A percentile compares a stretch with the other conserved stretches of the same genome.
Evolutionary conservation across 2,797 vertebrate genomes (phyloP).

Genomic region (Atherinosoma microstoma): DNA sequence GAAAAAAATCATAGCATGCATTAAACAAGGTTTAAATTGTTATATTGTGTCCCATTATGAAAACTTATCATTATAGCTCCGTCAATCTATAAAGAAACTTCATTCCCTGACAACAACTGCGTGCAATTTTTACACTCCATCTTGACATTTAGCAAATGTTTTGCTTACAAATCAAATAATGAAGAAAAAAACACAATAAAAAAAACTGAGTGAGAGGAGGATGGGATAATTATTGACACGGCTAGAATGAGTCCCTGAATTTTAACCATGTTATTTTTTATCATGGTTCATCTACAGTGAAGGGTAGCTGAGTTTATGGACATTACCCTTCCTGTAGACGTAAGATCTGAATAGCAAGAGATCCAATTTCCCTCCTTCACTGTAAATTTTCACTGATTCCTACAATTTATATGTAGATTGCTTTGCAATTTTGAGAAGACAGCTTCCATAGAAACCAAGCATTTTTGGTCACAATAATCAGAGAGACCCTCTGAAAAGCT

Average conservation of each 20-base stretch:
- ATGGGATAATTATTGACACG: slow-evolving; percentile 6
- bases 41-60: slow-evolving; percentile 12
- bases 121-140: slow-evolving; percentile 1
- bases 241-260: slow-evolving; percentile 10
- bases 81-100: background rate
- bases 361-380: slow-evolving; percentile 37
- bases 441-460: slow-evolving; percentile 34
- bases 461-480: slow-evolving; percentile 65
- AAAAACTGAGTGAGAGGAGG: slow-evolving; percentile 14
- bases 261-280: slow-evolving; percentile 6
- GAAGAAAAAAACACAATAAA: slow-evolving; percentile 19
- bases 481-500: slow-evolving; percentile 50
- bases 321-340: slow-evolving; percentile 40
- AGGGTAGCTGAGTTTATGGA: slow-evolving; percentile 15
- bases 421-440: slow-evolving; percentile 38
- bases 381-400: slow-evolving; percentile 47
- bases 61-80: slow-evolving; percentile 12
- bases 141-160: slow-evolving; percentile 4
- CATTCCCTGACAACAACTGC: background rate
- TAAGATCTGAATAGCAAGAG: slow-evolving; percentile 21
- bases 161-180: slow-evolving; percentile 23
- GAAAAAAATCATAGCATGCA: background rate
- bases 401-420: slow-evolving; percentile 67
- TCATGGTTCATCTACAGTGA: slow-evolving; percentile 14
- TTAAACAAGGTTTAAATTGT: slow-evolving; percentile 11